Conservation (phyloP, 2,113 vertebrate species). For the Nyctibius bracteatus region DNA sequence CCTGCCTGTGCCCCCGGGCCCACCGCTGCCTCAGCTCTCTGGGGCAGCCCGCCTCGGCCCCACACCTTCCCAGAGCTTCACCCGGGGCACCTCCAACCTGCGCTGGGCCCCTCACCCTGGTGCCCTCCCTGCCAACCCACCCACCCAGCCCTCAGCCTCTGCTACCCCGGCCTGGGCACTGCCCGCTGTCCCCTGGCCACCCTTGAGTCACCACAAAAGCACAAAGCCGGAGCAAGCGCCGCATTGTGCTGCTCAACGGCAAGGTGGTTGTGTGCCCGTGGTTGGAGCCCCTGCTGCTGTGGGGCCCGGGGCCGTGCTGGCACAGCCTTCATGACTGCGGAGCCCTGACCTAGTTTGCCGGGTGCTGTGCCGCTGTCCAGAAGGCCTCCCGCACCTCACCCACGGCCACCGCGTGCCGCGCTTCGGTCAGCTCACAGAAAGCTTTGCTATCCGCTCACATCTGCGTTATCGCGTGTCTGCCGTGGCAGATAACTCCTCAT, state of each 20-base stretch:
- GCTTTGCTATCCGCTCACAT: neutral
- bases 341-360: neutral
- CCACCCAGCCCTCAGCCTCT: rapidly evolving
- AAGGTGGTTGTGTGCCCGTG: rapidly evolving
- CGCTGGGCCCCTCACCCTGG: rapidly evolving
- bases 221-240: rapidly evolving
- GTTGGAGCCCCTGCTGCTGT: rapidly evolving
- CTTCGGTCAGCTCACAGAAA: rapidly evolving
- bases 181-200: rapidly evolving
- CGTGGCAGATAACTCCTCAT: neutral
- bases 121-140: neutral
- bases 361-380: rapidly evolving
- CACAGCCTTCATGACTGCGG: rapidly evolving
- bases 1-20: neutral
- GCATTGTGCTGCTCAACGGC: rapidly evolving
- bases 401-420: rapidly evolving
- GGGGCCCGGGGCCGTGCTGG: rapidly evolving
- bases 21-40: rapidly evolving
- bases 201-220: neutral
- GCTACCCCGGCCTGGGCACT: rapidly evolving
- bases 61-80: rapidly evolving
- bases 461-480: rapidly evolving
- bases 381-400: neutral
- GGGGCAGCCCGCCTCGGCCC: neutral
- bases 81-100: neutral